These are phyloP conservation scores for Orchestia grillus DNA, from an alignment of 1,140 invertebrate genomes.

Conservation along the genomic window DNA sequence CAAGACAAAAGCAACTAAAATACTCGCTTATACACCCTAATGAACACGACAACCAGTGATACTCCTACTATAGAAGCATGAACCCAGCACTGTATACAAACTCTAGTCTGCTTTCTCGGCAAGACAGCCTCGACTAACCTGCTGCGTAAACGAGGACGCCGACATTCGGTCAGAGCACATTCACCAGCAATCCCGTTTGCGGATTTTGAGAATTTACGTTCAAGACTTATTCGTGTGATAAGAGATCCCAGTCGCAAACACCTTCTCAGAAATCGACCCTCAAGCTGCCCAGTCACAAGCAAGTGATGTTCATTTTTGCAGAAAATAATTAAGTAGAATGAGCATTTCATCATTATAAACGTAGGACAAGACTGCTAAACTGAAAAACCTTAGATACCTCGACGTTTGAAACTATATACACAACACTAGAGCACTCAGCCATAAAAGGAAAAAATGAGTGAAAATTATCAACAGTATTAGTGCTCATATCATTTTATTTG, in stretches of 20 bases:
- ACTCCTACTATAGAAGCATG: not conserved
- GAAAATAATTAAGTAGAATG: not conserved
- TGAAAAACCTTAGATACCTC: not conserved
- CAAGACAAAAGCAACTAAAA: constrained; percentile 40
- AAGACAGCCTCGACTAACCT: not conserved
- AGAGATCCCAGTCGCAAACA: not conserved
- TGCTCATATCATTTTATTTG: not conserved
- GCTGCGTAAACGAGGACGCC: not conserved
- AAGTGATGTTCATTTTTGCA: not conserved
- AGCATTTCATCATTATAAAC: not conserved
- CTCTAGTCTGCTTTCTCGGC: not conserved
- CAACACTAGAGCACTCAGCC: not conserved
- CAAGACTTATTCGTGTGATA: not conserved
- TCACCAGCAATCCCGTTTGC: not conserved
- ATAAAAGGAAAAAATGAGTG: not conserved
- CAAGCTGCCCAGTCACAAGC: not conserved
- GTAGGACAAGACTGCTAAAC: not conserved
- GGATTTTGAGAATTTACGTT: not conserved
- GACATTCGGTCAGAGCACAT: not conserved
- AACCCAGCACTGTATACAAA: not conserved
- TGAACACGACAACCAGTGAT: not conserved
- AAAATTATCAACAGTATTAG: not conserved
- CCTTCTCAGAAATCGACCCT: not conserved
- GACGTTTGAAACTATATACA: too few relatives aligned
- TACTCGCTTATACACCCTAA: not conserved